phyloP scores from a whole-genome alignment of 2,113 vertebrate species.

The Pygoscelis adeliae region DNA sequence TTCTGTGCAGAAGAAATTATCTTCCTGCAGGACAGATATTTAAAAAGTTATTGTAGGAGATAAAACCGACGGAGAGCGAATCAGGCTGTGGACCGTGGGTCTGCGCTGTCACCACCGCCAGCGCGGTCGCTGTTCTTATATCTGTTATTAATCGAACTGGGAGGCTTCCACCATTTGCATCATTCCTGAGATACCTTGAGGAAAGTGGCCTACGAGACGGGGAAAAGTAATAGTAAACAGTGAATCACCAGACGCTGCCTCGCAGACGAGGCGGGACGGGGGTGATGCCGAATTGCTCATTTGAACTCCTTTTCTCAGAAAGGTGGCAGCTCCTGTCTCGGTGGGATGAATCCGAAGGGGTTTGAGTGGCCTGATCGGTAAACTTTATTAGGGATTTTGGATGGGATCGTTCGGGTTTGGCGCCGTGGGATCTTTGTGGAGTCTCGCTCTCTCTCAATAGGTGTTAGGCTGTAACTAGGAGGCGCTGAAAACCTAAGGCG shows the following conservation, averaged over 20 bases:
- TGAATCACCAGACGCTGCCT: neutral
- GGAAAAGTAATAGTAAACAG: neutral
- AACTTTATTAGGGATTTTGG: slow-evolving; percentile 27
- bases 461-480: slow-evolving; percentile 76
- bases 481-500: slow-evolving; percentile 75
- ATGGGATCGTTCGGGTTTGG: neutral
- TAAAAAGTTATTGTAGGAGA: neutral
- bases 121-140: neutral
- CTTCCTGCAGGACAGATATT: neutral
- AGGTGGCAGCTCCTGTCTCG: neutral
- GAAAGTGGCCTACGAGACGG: neutral
- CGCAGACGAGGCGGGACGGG: neutral
- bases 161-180: neutral
- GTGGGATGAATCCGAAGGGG: neutral
- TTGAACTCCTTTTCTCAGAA: neutral
- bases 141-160: neutral
- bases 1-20: neutral
- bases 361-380: neutral
- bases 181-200: neutral
- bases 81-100: neutral
- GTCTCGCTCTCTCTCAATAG: slow-evolving; percentile 33
- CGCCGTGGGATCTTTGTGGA: slow-evolving; percentile 8
- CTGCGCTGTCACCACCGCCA: neutral
- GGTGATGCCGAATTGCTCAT: neutral
- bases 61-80: neutral